phyloP scores from a whole-genome alignment of 53 echinoderm and acorn worm genomes.

The Holothuria scabra region DNA sequence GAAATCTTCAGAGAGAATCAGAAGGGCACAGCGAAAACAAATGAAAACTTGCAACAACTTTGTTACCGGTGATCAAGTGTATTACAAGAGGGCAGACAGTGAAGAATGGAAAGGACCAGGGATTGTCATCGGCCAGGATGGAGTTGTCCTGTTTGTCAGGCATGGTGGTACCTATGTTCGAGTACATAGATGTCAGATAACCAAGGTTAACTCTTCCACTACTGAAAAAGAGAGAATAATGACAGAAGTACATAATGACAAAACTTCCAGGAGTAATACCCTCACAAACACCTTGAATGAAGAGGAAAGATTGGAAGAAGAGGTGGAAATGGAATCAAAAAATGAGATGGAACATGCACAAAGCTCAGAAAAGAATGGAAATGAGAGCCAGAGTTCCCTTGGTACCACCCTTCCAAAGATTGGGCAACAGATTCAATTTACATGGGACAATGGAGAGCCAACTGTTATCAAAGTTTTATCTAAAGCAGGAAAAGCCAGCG shows the following conservation, averaged over 20 bases:
- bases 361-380: no score
- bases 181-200: conserved; percentile 3
- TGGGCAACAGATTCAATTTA: conserved; percentile 9
- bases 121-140: conserved; percentile 58
- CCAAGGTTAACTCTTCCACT: no score
- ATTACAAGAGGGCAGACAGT: conserved; percentile 55
- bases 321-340: no score
- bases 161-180: conserved; percentile 49
- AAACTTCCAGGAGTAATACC: no score
- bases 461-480: not conserved
- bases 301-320: no score
- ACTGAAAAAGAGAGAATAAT: no score
- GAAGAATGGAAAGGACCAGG: conserved; percentile 54
- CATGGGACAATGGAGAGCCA: not conserved
- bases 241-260: no score
- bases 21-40: conserved; percentile 44
- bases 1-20: conserved; percentile 48
- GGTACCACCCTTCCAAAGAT: not conserved
- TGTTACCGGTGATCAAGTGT: conserved; percentile 39
- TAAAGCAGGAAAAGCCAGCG: conserved; percentile 15
- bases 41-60: conserved; percentile 27
- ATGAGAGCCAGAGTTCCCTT: no score
- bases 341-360: no score
- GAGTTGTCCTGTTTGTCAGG: conserved; percentile 52
- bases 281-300: no score